Percentiles rank a stretch among this genome's conserved stretches.
Evolutionary conservation across 2,113 vertebrate species (phyloP).

Genomic region (Origma solitaria): DNA sequence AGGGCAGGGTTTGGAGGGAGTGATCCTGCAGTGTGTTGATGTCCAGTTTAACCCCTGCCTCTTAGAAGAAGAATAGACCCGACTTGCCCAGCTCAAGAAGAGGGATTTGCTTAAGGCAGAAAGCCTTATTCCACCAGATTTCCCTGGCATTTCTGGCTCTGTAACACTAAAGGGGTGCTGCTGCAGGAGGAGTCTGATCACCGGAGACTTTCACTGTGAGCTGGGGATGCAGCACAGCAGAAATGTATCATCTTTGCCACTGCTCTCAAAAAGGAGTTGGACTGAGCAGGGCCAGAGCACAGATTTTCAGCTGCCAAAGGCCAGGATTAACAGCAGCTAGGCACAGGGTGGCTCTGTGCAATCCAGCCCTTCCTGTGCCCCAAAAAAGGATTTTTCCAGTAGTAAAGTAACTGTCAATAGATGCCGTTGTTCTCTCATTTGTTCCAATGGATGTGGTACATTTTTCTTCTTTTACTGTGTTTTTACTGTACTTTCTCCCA

Average conservation of each 20-base stretch:
- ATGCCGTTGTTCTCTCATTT: background rate
- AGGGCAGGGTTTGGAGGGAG: accelerated
- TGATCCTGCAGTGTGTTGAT: accelerated
- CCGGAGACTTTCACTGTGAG: background rate
- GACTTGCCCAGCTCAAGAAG: background rate
- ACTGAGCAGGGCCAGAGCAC: background rate
- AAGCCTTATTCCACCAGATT: background rate
- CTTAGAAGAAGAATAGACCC: background rate
- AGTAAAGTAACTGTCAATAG: background rate
- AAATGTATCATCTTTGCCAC: background rate
- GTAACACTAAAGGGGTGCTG: background rate
- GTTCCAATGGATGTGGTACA: background rate
- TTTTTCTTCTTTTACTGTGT: background rate
- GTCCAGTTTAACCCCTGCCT: background rate
- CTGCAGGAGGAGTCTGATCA: background rate
- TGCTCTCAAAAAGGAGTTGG: background rate
- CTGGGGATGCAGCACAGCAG: background rate
- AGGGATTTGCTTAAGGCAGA: background rate
- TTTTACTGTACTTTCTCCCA: background rate
- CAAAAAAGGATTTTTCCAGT: background rate
- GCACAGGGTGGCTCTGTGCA: background rate
- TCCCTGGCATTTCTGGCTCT: background rate
- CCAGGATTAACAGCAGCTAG: background rate
- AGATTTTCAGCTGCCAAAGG: background rate
- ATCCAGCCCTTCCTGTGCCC: accelerated